These are phyloP conservation scores for Drosophila neutralis DNA, from an alignment of 2,888 invertebrate genomes.

Conservation along the genomic window DNA sequence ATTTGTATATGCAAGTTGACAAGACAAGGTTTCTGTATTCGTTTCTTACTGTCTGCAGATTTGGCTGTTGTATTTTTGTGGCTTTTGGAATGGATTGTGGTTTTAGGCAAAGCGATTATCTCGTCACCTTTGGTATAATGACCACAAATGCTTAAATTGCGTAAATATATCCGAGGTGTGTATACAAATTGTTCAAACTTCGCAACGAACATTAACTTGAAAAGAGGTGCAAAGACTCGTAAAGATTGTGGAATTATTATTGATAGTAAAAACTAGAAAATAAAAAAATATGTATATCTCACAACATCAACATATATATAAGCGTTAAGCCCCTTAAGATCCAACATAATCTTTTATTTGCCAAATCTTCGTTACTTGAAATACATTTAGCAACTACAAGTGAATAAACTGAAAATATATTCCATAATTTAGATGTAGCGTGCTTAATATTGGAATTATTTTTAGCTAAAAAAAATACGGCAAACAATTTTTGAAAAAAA, in stretches of 20 bases:
- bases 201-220: constrained; percentile 1
- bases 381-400: neutral
- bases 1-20: constrained; percentile 62
- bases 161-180: constrained; percentile 37
- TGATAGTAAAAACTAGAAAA: neutral
- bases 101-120: constrained; percentile 59
- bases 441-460: constrained; percentile 25
- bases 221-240: neutral
- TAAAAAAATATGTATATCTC: neutral
- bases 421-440: constrained; percentile 5
- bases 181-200: neutral
- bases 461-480: neutral
- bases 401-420: constrained; percentile 2
- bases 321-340: neutral
- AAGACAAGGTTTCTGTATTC: constrained; percentile 45
- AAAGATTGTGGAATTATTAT: neutral
- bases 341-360: neutral
- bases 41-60: constrained; percentile 37
- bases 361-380: neutral
- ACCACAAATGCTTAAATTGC: constrained; percentile 58
- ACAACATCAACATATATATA: neutral
- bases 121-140: constrained; percentile 51
- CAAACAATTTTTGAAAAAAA: constrained; percentile 8
- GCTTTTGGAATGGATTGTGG: constrained; percentile 48
- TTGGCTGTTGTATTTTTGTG: constrained; percentile 19